Percentiles rank a stretch among this genome's conserved stretches.
Evolutionary conservation across 2,113 vertebrate species (phyloP).

Genomic region (Macquaria australasica): DNA sequence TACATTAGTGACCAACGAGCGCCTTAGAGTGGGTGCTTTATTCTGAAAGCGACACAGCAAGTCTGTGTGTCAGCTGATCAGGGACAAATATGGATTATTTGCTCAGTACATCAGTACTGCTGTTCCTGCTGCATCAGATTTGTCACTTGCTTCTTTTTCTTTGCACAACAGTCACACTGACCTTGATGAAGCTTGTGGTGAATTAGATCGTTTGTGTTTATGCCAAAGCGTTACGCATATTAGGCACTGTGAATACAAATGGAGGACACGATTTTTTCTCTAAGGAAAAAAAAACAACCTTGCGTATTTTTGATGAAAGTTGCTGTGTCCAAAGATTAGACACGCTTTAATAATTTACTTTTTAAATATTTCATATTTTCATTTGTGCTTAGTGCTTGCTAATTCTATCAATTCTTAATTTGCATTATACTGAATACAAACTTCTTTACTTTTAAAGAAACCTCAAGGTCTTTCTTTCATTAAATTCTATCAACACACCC

Average conservation of each 20-base stretch:
- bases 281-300: conserved; percentile 7
- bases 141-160: conserved; percentile 1
- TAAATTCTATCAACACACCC: conserved; percentile 9
- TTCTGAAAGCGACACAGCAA: conserved; percentile 28
- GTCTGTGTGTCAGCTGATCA: conserved; percentile 32
- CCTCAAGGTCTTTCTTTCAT: conserved; percentile 29
- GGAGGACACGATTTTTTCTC: conserved; percentile 3
- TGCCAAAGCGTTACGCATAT: conserved; percentile 46
- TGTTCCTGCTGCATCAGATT: conserved; percentile 39
- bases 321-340: conserved; percentile 5
- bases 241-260: conserved; percentile 33
- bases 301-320: conserved; percentile 20
- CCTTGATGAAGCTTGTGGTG: conserved; percentile 49
- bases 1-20: conserved; percentile 68
- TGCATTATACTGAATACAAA: conserved; percentile 10
- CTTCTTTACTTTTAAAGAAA: background rate
- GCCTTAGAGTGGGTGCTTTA: conserved; percentile 49
- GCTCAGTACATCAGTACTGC: background rate
- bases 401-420: background rate
- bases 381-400: background rate
- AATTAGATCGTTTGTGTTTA: conserved; percentile 51
- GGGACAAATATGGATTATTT: conserved; percentile 41
- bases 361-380: conserved; percentile 9
- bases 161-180: conserved; percentile 37
- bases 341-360: conserved; percentile 17